phyloP scores from a whole-genome alignment of 2,888 invertebrate species.

The Teleogryllus oceanicus region DNA sequence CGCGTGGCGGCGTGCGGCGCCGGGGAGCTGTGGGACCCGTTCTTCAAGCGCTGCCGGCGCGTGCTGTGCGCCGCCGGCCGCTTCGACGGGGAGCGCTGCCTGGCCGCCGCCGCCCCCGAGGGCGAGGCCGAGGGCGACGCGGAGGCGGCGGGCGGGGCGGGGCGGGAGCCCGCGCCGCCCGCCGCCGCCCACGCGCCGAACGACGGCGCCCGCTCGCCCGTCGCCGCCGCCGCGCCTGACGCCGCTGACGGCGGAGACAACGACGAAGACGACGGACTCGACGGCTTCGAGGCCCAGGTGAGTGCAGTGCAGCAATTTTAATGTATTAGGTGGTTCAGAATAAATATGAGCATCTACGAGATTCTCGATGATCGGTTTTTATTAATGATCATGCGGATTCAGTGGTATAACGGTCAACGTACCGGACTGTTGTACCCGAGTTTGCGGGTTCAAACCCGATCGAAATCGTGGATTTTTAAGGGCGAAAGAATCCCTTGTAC shows the following conservation, averaged over 20 bases:
- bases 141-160: neutral
- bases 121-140: neutral
- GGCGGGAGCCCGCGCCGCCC: too few species aligned
- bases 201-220: neutral
- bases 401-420: too few species aligned
- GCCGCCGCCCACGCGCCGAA: too few species aligned
- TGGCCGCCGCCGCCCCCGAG: neutral
- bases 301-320: neutral
- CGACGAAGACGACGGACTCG: neutral
- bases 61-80: slow-evolving; percentile 45
- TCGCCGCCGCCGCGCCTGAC: slow-evolving; percentile 36
- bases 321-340: too few species aligned
- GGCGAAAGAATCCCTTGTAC: too few species aligned
- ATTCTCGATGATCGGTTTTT: too few species aligned
- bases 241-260: slow-evolving; percentile 25
- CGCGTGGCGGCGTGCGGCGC: slow-evolving; percentile 37
- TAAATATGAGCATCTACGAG: too few species aligned
- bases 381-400: accelerated
- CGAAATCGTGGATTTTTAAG: too few species aligned
- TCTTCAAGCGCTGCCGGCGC: slow-evolving; percentile 48
- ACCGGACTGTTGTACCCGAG: too few species aligned
- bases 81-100: neutral
- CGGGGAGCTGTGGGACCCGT: slow-evolving; percentile 49
- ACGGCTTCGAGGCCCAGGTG: neutral
- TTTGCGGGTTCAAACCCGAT: too few species aligned